These are phyloP conservation scores for Acrobasis consociella DNA, from an alignment of 2,888 invertebrate genomes.

Conservation along the genomic window DNA sequence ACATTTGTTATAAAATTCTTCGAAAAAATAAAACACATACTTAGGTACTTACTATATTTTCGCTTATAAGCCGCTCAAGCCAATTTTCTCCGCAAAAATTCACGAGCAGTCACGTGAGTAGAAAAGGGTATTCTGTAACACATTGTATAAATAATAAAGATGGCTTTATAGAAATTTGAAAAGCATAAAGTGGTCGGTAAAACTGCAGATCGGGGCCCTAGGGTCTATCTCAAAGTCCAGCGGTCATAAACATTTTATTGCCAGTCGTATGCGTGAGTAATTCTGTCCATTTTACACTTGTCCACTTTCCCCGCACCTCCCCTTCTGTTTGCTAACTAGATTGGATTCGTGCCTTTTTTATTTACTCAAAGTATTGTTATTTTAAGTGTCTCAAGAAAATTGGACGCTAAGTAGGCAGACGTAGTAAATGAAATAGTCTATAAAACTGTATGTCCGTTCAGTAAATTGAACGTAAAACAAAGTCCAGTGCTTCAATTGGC, in stretches of 20 bases:
- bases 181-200: slow-evolving; percentile 71
- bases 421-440: slow-evolving; percentile 25
- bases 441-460: slow-evolving; percentile 26
- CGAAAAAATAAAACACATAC: not conserved
- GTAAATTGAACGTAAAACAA: slow-evolving; percentile 39
- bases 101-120: slow-evolving; percentile 18
- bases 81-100: slow-evolving; percentile 16
- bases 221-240: slow-evolving; percentile 64
- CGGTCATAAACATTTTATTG: slow-evolving; percentile 75
- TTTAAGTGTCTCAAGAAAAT: slow-evolving; percentile 53
- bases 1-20: not conserved
- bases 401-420: slow-evolving; percentile 37
- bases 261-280: slow-evolving; percentile 54
- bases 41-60: not conserved
- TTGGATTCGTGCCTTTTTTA: slow-evolving; percentile 78
- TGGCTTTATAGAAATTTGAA: slow-evolving; percentile 76
- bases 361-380: slow-evolving; percentile 64
- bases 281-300: slow-evolving; percentile 52
- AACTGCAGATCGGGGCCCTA: slow-evolving; percentile 55
- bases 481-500: slow-evolving; percentile 30
- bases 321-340: slow-evolving; percentile 71
- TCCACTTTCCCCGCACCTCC: slow-evolving; percentile 35
- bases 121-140: slow-evolving; percentile 32
- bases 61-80: not conserved
- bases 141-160: slow-evolving; percentile 40